Conservation (phyloP, 92 coral and sea anemone genomes). For the Porites rus region DNA sequence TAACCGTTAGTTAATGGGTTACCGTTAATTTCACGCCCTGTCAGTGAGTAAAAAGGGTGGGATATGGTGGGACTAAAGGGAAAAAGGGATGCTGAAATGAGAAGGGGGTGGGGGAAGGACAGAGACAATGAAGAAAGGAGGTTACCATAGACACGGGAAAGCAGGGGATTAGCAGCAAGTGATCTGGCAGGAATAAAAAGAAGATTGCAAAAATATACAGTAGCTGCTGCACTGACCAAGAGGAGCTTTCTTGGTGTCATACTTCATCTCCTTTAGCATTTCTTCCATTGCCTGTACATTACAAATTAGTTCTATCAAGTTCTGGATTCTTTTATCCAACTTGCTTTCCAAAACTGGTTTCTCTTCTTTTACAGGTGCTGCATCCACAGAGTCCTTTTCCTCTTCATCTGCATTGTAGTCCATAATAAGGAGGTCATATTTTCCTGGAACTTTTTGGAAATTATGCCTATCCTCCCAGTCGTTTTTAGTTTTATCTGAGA, state of each 20-base stretch:
- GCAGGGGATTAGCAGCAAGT: not conserved
- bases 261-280: slow-evolving; percentile 95
- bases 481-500: slow-evolving; percentile 92
- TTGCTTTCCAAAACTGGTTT: slow-evolving; percentile 76
- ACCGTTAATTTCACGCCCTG: no score
- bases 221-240: slow-evolving; percentile 67
- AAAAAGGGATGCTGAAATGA: not conserved
- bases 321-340: slow-evolving; percentile 85
- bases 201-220: no score
- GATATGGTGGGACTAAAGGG: no score
- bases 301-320: slow-evolving; percentile 87
- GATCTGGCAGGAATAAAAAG: not conserved
- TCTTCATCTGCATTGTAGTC: slow-evolving; percentile 91
- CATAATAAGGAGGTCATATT: slow-evolving; percentile 90
- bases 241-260: slow-evolving; percentile 95
- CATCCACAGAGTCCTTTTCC: slow-evolving; percentile 83
- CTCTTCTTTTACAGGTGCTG: slow-evolving; percentile 86
- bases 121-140: not conserved
- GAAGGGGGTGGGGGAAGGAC: not conserved
- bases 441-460: slow-evolving; percentile 90
- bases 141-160: not conserved
- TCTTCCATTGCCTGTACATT: slow-evolving; percentile 97
- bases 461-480: slow-evolving; percentile 83
- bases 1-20: no score
- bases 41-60: no score